Evolutionary conservation across 23 tunicate genomes (phyloP), one percentile per base, ranked within the genome.

Genomic region (Clavelina lepadiformis): DNA sequence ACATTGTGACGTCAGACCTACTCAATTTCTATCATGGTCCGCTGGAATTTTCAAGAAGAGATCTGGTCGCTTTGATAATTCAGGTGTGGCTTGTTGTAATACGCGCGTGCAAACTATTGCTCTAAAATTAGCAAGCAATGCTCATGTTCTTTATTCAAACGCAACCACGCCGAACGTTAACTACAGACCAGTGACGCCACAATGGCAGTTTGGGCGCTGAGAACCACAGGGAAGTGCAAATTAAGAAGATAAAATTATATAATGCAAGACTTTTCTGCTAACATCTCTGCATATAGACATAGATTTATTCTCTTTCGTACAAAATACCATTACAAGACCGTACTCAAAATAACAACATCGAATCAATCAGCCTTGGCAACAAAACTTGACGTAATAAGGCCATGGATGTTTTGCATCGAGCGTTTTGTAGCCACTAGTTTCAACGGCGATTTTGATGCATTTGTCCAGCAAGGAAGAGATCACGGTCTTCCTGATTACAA

Each of bases 401-500:
- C 7, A 53, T 6, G 21, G 24, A 6, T 20, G 7, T 6, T 20
- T 13, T 20, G 59, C 24, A 21, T 20, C 21, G 24, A 53, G 22
- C 22, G n/a, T 53, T n/a, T 20, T 53, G 59, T 53, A 13, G n/a
- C 6, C 59, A 53, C 18, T 7, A 53, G 6, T 13, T 53, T 20
- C 7, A 53, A 20, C 22, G 18, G 22, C 6, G 49, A 11, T 41
- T 41, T 15, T 11, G 15, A 41, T 41, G 13, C n/a, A 7, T 58
- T 25, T 35, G 20, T 46, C 11, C 73, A 88, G 96, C 84, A 70
- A 74, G 96, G 96, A 30, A 51, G 96, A 67, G 96, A 88, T 38
- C 82, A 74, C 58, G 96, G 96, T 3, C 67, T 88, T 28, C 87
- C 96, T 22, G 96, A 80, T 46, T 88, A 88, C 82, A 88, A 88